Base-by-base conservation (phyloP, 2,797 vertebrate genomes). In the Pseudopleuronectes americanus region DNA sequence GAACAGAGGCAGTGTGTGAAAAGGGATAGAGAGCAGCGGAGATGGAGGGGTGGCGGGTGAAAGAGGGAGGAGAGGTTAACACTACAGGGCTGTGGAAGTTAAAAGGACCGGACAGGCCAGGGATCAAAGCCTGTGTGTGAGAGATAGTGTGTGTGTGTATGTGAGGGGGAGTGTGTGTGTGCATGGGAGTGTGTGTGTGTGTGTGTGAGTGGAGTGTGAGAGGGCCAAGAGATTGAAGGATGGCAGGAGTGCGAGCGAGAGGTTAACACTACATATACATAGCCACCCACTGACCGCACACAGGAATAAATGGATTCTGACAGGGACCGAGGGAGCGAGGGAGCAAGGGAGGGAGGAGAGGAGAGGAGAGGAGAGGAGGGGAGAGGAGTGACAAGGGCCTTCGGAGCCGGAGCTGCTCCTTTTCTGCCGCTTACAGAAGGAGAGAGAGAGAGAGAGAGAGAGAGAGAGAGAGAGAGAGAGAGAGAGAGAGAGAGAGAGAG, bases 51-150 rank as follows among this genome's bases (percentile, higher is more conserved):
- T 68, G 13, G 56, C 69, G 72, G 61, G 48, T 69, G 71, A 71
- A 66, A 61, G 68, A 72, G 69, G 83, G 84, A 84, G 78, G 86
- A 87, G 89, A 89, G 56, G 87, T 72, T 64, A 86, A 85, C 70
- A 82, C 69, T 64, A 61, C 76, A 82, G 57, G 69, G 68, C 22
- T 69, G 51, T 16, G 43, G 17, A 45, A 51, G 68, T 49, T 92
- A 90, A 91, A 91, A 93, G 83, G 86, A 87, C 78, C 68, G 83
- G 90, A 92, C 84, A 90, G 83, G 86, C 83, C 75, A 79, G 74
- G 83, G 91, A 90, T 90, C 90, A 92, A 90, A 91, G 90, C 80
- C 59, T 41, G 53, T 36, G 57, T 19, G 26, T 36, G 31, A 14
- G 53, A 55, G 28, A 51, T 54, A 73, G 68, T 67, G 23, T 68